phyloP scores from a whole-genome alignment of 2,888 invertebrate genomes.

The Hoplodrina ambigua region DNA sequence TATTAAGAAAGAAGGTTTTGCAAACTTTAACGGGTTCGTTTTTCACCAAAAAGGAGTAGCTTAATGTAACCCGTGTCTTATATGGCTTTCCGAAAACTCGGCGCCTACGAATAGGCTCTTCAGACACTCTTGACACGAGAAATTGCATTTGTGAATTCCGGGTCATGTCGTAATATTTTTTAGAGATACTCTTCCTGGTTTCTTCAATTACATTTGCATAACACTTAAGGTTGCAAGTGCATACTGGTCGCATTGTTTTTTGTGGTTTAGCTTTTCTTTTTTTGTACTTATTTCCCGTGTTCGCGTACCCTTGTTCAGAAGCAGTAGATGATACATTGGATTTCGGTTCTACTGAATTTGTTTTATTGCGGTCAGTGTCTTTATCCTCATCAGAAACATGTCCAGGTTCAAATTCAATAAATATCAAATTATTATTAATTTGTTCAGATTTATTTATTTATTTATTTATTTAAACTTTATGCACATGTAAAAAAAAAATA shows the following conservation, averaged over 20 bases:
- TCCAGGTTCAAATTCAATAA: neutral
- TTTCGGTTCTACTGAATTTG: neutral
- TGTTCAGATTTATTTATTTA: neutral
- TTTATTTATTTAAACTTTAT: no score
- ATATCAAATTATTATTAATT: neutral
- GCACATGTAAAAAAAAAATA: no score
- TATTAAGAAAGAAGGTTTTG: slow-evolving; percentile 18
- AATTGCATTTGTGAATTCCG: slow-evolving; percentile 6
- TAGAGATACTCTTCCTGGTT: slow-evolving; percentile 3
- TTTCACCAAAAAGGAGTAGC: slow-evolving; percentile 20
- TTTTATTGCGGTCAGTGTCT: neutral
- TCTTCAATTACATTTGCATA: slow-evolving; percentile 22
- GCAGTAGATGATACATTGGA: neutral
- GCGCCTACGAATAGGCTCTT: slow-evolving; percentile 15
- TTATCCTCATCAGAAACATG: neutral
- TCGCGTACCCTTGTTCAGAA: neutral
- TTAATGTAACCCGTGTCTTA: slow-evolving; percentile 11
- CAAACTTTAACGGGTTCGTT: slow-evolving; percentile 13
- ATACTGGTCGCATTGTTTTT: slow-evolving; percentile 6
- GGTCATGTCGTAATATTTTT: slow-evolving; percentile 8
- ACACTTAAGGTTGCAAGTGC: slow-evolving; percentile 2
- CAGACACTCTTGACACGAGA: slow-evolving; percentile 16
- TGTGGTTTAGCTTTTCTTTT: neutral
- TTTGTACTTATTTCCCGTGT: neutral
- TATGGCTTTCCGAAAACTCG: slow-evolving; percentile 10